Evolutionary conservation across 2,797 vertebrate species (phyloP).

Genomic region (Eulemur albifrons): DNA sequence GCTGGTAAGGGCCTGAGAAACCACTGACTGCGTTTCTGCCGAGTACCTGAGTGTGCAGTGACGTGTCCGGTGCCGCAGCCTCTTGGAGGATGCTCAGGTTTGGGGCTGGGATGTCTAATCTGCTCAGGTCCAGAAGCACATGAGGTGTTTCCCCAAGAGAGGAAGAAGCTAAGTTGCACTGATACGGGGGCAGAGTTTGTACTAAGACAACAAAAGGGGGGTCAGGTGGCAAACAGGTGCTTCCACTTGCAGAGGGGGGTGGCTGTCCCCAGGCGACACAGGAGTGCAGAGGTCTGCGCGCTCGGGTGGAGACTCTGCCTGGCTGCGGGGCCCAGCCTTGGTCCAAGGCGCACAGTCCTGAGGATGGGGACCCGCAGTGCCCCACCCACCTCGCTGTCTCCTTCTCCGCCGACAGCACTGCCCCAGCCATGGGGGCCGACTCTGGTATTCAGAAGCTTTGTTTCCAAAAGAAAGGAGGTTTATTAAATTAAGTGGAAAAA

Average conservation of each 20-base stretch:
- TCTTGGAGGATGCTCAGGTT: background rate
- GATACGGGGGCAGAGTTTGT: accelerated
- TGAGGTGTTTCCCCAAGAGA: background rate
- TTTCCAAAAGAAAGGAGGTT: background rate
- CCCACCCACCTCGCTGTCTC: accelerated
- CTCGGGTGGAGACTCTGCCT: accelerated
- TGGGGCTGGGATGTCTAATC: background rate
- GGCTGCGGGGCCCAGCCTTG: accelerated
- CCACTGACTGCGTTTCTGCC: accelerated
- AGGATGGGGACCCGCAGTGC: background rate
- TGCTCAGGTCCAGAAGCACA: background rate
- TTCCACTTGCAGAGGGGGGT: no score
- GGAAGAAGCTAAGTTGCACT: background rate
- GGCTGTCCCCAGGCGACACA: no score
- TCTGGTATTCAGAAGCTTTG: background rate
- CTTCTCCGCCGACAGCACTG: background rate
- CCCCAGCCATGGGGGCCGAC: accelerated
- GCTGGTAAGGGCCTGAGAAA: background rate
- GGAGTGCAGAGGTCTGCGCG: accelerated
- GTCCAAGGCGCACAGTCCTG: no score
- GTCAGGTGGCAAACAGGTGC: background rate
- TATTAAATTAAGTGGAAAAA: background rate
- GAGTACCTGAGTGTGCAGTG: accelerated
- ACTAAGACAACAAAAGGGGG: background rate
- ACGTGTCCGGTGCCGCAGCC: accelerated